Conservation (phyloP, 2,888 invertebrate species). For the Cantharis lateralis region DNA sequence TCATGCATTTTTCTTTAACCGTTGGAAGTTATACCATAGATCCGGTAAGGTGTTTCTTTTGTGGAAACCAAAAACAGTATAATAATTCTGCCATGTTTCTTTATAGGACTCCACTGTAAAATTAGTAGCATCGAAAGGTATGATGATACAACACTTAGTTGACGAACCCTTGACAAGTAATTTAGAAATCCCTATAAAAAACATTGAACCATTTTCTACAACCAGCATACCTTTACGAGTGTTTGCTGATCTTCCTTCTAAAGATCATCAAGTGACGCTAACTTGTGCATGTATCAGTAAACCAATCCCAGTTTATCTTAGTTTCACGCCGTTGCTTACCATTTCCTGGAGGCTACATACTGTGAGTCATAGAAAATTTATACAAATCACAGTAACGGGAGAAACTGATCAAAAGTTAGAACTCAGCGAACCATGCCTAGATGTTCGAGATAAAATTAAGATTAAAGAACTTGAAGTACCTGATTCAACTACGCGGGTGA, state of each 20-base stretch:
- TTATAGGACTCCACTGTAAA: constrained; percentile 64
- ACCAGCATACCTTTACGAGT: constrained; percentile 60
- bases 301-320: constrained; percentile 73
- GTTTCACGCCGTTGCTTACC: constrained; percentile 83
- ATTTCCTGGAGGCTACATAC: constrained; percentile 83
- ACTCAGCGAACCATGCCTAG: constrained; percentile 42
- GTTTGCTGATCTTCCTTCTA: constrained; percentile 75
- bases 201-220: constrained; percentile 47
- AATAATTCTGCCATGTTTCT: constrained; percentile 66
- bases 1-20: constrained; percentile 73
- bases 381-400: constrained; percentile 77
- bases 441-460: constrained; percentile 42
- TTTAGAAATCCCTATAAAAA: constrained; percentile 54
- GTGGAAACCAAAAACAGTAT: constrained; percentile 50
- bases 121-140: constrained; percentile 70
- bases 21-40: constrained; percentile 79
- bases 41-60: constrained; percentile 58
- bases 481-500: constrained; percentile 51
- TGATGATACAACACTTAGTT: constrained; percentile 60
- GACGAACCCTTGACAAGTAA: constrained; percentile 56
- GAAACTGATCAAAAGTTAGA: constrained; percentile 50
- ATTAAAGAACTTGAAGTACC: constrained; percentile 41
- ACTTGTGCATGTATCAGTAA: constrained; percentile 80
- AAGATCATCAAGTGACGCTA: constrained; percentile 60
- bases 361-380: constrained; percentile 80